Evolutionary conservation across 2,113 vertebrate genomes (phyloP).

Genomic region (Maccullochella peelii): DNA sequence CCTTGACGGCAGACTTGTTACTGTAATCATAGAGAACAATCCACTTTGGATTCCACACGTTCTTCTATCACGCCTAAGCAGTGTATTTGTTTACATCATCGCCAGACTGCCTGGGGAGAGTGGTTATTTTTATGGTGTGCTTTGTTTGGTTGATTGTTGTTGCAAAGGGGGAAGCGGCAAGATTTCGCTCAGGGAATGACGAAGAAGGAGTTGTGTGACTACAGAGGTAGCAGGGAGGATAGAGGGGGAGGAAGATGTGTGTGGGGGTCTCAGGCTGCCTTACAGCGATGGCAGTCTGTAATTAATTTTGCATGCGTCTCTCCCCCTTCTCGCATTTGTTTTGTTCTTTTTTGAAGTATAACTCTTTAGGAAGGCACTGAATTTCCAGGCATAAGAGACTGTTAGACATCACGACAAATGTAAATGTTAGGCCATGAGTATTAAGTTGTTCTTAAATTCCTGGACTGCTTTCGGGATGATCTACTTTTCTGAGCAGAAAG

Average conservation of each 20-base stretch:
- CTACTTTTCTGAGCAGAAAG: not conserved
- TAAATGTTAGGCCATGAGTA: conserved; percentile 25
- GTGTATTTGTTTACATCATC: conserved; percentile 79
- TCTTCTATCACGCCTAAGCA: conserved; percentile 62
- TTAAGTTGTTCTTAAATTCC: conserved; percentile 35
- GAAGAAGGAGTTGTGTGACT: conserved; percentile 63
- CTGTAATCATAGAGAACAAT: conserved; percentile 46
- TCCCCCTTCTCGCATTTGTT: conserved; percentile 67
- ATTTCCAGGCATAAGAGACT: conserved; percentile 57
- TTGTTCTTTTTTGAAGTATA: conserved; percentile 70
- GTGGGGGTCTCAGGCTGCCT: conserved; percentile 53
- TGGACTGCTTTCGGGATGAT: conserved; percentile 12
- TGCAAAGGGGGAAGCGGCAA: conserved; percentile 49
- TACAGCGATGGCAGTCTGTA: conserved; percentile 70
- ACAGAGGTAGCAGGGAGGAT: conserved; percentile 55
- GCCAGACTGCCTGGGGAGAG: conserved; percentile 68
- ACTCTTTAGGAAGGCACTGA: conserved; percentile 69
- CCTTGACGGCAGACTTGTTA: conserved; percentile 49
- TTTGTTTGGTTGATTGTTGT: conserved; percentile 79
- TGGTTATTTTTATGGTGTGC: conserved; percentile 77
- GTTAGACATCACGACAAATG: conserved; percentile 43
- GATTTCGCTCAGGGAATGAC: conserved; percentile 64
- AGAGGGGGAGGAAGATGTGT: conserved; percentile 17
- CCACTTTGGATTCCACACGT: conserved; percentile 40
- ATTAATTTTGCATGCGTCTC: conserved; percentile 81